Evolutionary conservation across 2,113 vertebrate species (phyloP), one percentile per base, ranked within the genome.

Genomic region (Gorsachius goisagi): DNA sequence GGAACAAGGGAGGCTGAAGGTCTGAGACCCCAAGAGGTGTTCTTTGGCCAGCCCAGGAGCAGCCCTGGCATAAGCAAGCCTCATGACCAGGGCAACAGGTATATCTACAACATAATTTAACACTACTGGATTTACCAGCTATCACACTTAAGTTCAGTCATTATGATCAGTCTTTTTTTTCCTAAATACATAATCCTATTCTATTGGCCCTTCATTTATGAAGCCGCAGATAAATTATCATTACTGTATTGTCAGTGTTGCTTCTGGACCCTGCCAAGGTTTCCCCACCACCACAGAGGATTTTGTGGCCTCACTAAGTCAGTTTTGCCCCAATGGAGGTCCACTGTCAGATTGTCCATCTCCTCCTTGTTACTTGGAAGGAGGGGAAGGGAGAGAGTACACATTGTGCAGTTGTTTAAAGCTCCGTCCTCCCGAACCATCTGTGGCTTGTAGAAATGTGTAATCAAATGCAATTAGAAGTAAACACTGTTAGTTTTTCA

Each of bases 311-410:
- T 85, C 80, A 28, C 9, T 15, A 28, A 21, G 6, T 9, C 6
- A 20, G 22, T 18, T 58, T 49, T n/a, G 6, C 63, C 15, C 5
- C 1, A 3, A 1, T 19, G 7, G 37, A 52, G 14, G 22, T 64
- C 62, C 23, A 1, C 6, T 5, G 23, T 33, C 71, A 56, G 11
- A 18, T 45, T 20, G 30, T 15, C 16, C 44, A 53, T n/a, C 44
- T 41, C 22, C 35, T 59, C 2, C 39, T 60, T 11, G 8, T 11
- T 50, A 10, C 18, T 44, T 32, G 13, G 49, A 53, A 75, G 53
- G 12, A 39, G 8, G 9, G 22, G 12, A 62, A 37, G 11, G 28
- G 18, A 45, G 11, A 21, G 3, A 16, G 8, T 1, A 5, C 0
- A 1, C 3, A 0, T 2, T 2, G 17, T 17, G 8, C 3, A 1